phyloP scores from a whole-genome alignment of 2,113 vertebrate species.

The Falco punctatus region DNA sequence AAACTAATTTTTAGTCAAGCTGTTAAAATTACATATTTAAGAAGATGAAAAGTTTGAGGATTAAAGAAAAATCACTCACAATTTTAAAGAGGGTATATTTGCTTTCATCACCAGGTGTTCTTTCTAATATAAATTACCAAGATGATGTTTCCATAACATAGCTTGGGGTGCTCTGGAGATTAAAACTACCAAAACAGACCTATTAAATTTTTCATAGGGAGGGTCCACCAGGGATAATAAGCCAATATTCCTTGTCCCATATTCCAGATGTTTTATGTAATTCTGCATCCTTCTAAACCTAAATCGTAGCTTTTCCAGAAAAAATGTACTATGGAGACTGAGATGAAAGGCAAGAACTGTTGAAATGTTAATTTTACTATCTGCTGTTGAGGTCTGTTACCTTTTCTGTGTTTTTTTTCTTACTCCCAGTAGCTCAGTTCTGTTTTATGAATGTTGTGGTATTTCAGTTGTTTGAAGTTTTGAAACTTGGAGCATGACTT shows the following conservation, averaged over 20 bases:
- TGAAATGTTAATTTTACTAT: conserved; percentile 99
- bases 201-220: conserved; percentile 98
- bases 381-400: conserved; percentile 95
- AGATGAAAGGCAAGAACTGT: conserved; percentile 97
- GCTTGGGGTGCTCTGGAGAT: conserved; percentile 89
- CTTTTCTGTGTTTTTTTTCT: conserved; percentile 84
- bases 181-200: conserved; percentile 95
- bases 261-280: conserved; percentile 97
- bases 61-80: conserved; percentile 72
- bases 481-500: conserved; percentile 83
- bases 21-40: conserved; percentile 72
- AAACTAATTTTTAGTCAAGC: conserved; percentile 70
- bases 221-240: conserved; percentile 94
- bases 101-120: conserved; percentile 93
- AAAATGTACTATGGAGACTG: conserved; percentile 88
- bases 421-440: conserved; percentile 93
- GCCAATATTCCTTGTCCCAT: conserved; percentile 92
- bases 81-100: conserved; percentile 80
- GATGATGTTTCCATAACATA: conserved; percentile 96
- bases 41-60: conserved; percentile 75
- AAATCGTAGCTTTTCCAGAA: conserved; percentile 82
- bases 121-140: conserved; percentile 92
- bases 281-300: conserved; percentile 89
- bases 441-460: conserved; percentile 95
- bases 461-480: conserved; percentile 95